Evolutionary conservation across 1,140 invertebrate genomes (phyloP), one percentile per base, ranked within the genome.

Genomic region (Apis florea): DNA sequence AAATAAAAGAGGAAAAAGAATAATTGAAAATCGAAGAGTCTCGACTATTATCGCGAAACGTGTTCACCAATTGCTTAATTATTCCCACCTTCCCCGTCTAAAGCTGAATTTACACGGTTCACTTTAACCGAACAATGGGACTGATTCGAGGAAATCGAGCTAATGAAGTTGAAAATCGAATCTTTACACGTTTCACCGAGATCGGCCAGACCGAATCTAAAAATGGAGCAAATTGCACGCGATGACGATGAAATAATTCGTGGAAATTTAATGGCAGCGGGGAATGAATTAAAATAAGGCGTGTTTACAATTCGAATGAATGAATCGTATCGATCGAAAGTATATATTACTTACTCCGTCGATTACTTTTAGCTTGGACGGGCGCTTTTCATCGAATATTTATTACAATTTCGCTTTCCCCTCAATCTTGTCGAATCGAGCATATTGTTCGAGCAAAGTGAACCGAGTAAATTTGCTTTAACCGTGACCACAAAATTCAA

Each of bases 1-100:
- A 51, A 5, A 17, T 2, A 5, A 70, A 11, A 6, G 1, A 0
- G 47, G 24, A 11, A 4, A 6, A 10, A 17, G 19, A 58, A 56
- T 15, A 17, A 51, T 61, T 19, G 31, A 17, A 58, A 77, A 68
- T 67, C 64, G 59, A 64, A 64, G 24, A 17, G 26, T n/a, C 73
- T 49, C 61, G 61, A 26, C 61, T 21, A 75, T 64, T 66, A 19
- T 61, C 58, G 3, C 71, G 58, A 49, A 73, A 24, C 24, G 13
- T 24, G 59, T 61, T 26, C 8, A 26, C 59, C 2, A 61, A 15
- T 61, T 24, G n/a, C 26, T 54, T 51, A 64, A 75, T 64, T 64
- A 64, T 64, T 51, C 49, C 19, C 26, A 40, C 19, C 21, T 15
- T 75, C 10, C 12, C 9, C 3, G 2, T 19, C 10, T 66, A 61